Base-by-base conservation (phyloP, 2,888 invertebrate genomes). In the Drosophila mayaguana region DNA sequence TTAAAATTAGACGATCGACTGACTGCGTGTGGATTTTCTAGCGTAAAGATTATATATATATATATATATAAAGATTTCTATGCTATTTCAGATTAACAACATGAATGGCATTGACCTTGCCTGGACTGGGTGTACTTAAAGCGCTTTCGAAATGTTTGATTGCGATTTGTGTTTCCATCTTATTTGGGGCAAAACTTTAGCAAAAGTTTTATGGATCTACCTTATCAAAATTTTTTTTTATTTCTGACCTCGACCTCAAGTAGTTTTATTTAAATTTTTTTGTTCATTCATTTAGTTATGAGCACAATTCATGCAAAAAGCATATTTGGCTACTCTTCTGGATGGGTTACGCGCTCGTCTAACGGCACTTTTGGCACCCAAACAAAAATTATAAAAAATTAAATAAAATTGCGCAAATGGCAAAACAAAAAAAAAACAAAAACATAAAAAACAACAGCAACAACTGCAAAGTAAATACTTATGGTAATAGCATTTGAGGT, bases 401-500 rank as follows among this genome's bases (percentile, higher is more conserved):
- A 76, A 86, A 82, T 77, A 66, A 73, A 76, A 71, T 83, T 73
- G 68, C 77, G 85, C 62, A 83, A 72, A 81, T 42, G 43, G 60
- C 69, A 74, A 46, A 20, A 4, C 32, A 40, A 20, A 45, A 46
- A 34, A 20, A 43, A 43, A 20, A 68, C 28, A 8, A 8, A 57
- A 53, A n/a, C n/a, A n/a, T n/a, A n/a, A 54, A 36, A 36, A 51
- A n/a, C 38, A 36, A 25, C 20, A 53, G 12, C 38, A 54, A 54
- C 54, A 64, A 83, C 83, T 75, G 71, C 67, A 80, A 81, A 83
- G 80, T 75, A 84, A 89, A 87, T 83, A 89, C 84, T 83, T 81
- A 83, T 75, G 86, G 61, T 86, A 83, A 86, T 80, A 86, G 73
- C 79, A 81, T 87, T 87, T 89, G 57, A 71, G 51, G 72, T 76